Conservation (phyloP, 2,113 vertebrate genomes). For the Piprites chloris region DNA sequence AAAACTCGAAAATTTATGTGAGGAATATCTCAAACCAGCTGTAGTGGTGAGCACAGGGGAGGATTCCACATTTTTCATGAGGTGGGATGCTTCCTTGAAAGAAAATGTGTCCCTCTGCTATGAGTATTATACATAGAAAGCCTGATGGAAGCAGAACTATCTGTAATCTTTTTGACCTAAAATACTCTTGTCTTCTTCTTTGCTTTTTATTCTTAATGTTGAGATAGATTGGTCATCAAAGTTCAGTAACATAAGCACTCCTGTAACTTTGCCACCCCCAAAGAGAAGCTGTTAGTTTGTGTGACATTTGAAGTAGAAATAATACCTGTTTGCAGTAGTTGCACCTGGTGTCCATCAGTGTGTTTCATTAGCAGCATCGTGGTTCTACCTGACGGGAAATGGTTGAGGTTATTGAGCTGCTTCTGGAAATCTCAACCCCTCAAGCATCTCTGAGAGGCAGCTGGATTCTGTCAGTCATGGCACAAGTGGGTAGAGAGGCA, state of each 20-base stretch:
- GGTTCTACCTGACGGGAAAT: neutral
- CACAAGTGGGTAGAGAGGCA: neutral
- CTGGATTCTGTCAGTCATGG: neutral
- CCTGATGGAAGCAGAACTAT: neutral
- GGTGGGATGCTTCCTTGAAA: neutral
- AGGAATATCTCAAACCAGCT: conserved; percentile 24
- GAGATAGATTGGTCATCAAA: neutral
- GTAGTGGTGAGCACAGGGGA: conserved; percentile 15
- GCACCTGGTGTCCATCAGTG: neutral
- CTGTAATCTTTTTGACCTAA: neutral
- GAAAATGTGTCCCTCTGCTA: neutral
- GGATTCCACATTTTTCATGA: conserved; percentile 9
- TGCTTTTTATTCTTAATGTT: neutral
- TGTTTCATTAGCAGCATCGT: neutral
- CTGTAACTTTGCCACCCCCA: neutral
- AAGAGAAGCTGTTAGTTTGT: neutral
- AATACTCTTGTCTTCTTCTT: neutral
- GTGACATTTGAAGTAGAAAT: neutral
- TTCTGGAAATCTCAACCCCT: neutral
- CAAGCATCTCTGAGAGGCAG: neutral
- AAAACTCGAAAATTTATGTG: conserved; percentile 49
- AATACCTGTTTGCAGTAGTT: neutral
- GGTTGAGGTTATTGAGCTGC: neutral
- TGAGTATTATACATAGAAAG: neutral
- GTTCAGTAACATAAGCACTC: neutral